Conservation (phyloP, 2,113 vertebrate species). For the Urocolius indicus region DNA sequence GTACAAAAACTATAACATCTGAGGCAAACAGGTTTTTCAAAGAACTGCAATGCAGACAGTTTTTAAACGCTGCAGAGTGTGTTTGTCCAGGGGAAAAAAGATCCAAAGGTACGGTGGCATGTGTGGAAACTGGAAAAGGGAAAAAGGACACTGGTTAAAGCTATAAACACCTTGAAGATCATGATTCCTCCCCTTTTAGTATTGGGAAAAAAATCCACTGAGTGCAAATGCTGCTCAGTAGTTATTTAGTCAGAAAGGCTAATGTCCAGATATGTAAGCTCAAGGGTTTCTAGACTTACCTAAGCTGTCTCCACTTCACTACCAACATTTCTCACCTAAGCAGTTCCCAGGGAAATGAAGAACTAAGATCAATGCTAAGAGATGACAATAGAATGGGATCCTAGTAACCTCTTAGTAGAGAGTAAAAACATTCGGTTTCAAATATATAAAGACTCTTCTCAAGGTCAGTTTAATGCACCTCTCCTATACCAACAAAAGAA, state of each 20-base stretch:
- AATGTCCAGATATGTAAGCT: background rate
- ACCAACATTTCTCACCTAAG: background rate
- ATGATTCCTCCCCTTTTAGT: background rate
- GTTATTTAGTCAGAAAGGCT: background rate
- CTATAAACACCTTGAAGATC: background rate
- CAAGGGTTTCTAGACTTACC: background rate
- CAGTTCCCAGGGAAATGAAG: background rate
- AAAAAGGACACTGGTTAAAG: background rate
- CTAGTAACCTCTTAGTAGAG: background rate
- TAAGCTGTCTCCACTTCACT: background rate
- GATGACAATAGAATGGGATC: background rate
- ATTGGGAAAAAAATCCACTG: background rate
- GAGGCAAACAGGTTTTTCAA: background rate
- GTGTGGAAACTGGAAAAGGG: background rate
- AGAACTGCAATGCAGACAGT: background rate
- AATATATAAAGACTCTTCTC: background rate
- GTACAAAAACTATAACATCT: background rate
- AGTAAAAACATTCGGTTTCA: background rate
- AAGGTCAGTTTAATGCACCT: background rate
- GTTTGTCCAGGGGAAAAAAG: background rate
- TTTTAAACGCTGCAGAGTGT: background rate
- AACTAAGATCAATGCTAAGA: background rate
- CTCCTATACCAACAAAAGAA: background rate
- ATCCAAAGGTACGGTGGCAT: background rate
- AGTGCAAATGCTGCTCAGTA: background rate